Evolutionary conservation across 2,797 vertebrate genomes (phyloP).

Genomic region (Alca torda): DNA sequence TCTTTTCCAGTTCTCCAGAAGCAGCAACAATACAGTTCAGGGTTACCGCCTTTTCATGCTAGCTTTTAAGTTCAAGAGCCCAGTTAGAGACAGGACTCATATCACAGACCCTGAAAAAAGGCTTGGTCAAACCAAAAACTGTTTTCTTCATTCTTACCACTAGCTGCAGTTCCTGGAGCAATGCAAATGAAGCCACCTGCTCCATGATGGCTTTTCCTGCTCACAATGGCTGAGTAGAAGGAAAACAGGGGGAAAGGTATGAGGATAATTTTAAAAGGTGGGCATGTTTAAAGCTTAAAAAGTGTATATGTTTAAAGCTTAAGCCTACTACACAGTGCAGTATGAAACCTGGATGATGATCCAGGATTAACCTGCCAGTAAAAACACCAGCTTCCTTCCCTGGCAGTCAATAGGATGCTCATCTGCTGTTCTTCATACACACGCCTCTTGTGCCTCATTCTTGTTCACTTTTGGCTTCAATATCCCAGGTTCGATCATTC

Average conservation of each 20-base stretch:
- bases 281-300: background rate
- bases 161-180: background rate
- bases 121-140: background rate
- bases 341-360: background rate
- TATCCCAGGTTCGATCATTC: background rate
- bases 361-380: background rate
- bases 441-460: background rate
- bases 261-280: background rate
- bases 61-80: background rate
- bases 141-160: background rate
- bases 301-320: background rate
- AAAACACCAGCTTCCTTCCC: background rate
- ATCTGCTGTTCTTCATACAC: background rate
- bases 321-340: background rate
- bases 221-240: background rate
- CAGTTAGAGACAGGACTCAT: background rate
- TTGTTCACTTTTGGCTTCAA: background rate
- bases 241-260: background rate
- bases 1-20: background rate
- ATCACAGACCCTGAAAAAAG: background rate
- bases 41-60: background rate
- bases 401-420: background rate
- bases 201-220: background rate
- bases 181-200: rapidly evolving
- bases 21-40: rapidly evolving